These are phyloP conservation scores for Spheniscus mendiculus DNA, from an alignment of 2,113 vertebrate genomes.

Conservation along the genomic window DNA sequence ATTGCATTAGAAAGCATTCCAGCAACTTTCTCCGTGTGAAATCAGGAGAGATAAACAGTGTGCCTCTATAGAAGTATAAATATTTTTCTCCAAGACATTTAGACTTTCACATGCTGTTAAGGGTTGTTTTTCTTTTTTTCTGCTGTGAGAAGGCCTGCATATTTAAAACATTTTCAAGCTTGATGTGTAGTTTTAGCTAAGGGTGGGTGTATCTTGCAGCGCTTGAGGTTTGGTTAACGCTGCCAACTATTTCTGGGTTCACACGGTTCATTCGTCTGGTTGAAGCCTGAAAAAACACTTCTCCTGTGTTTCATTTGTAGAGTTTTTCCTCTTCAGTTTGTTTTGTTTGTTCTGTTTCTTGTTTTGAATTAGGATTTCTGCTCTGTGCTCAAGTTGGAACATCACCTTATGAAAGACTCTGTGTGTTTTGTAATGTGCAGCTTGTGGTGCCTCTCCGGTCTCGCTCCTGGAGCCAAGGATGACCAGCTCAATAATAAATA, in stretches of 20 bases:
- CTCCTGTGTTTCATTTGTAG: neutral
- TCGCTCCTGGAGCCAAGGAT: neutral
- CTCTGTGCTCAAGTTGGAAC: neutral
- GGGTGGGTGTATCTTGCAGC: neutral
- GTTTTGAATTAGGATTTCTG: neutral
- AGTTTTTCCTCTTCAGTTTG: neutral
- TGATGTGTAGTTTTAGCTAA: neutral
- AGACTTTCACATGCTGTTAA: neutral
- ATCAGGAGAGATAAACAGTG: neutral
- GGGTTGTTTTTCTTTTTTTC: neutral
- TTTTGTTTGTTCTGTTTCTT: constrained; percentile 24
- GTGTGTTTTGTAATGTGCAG: neutral
- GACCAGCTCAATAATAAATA: neutral
- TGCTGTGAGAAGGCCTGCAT: neutral
- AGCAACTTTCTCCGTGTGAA: neutral
- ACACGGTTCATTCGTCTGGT: neutral
- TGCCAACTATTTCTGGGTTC: constrained; percentile 52
- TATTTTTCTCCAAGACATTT: constrained; percentile 13
- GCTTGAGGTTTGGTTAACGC: constrained; percentile 11
- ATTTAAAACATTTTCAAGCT: constrained; percentile 19
- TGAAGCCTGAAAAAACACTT: constrained; percentile 26
- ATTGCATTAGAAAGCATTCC: neutral
- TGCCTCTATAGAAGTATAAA: constrained; percentile 14
- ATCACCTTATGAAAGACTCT: neutral
- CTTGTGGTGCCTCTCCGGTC: neutral